These are phyloP conservation scores for Scortum barcoo DNA, from an alignment of 2,113 vertebrate genomes.

Conservation along the genomic window DNA sequence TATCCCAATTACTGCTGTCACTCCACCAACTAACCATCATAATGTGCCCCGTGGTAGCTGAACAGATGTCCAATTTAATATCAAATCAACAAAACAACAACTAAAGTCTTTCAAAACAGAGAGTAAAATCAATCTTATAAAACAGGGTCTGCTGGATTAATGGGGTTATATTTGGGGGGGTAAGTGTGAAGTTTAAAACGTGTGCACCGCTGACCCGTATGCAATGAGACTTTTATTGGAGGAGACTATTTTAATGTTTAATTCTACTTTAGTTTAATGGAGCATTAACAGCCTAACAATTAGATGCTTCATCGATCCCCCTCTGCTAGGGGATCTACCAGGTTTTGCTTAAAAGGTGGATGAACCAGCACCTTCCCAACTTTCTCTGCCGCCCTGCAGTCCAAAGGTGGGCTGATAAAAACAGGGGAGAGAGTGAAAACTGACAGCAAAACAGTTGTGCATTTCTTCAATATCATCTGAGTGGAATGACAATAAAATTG, in stretches of 20 bases:
- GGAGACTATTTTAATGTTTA: conserved; percentile 27
- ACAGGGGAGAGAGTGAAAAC: not conserved
- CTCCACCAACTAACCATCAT: not conserved
- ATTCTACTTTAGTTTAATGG: conserved; percentile 53
- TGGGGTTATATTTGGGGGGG: not conserved
- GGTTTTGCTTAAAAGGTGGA: conserved; percentile 16
- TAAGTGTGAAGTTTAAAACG: not conserved
- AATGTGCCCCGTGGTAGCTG: not conserved
- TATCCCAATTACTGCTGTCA: not conserved
- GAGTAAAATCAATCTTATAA: not conserved
- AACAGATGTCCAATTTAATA: conserved; percentile 21
- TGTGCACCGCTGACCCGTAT: not conserved
- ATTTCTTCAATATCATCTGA: not conserved
- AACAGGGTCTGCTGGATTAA: not conserved
- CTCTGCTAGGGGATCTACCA: conserved; percentile 13
- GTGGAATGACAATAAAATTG: not conserved
- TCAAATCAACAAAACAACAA: conserved; percentile 3
- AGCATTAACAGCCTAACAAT: conserved; percentile 57
- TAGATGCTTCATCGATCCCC: conserved; percentile 47
- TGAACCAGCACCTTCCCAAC: not conserved
- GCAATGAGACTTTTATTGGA: conserved; percentile 7
- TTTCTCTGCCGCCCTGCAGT: not conserved
- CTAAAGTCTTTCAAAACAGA: not conserved
- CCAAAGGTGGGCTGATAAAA: not conserved
- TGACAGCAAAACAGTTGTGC: not conserved